Percentiles rank a stretch among this genome's conserved stretches.
Evolutionary conservation across 2,797 vertebrate genomes (phyloP).

Genomic region (Lagorchestes hirsutus): DNA sequence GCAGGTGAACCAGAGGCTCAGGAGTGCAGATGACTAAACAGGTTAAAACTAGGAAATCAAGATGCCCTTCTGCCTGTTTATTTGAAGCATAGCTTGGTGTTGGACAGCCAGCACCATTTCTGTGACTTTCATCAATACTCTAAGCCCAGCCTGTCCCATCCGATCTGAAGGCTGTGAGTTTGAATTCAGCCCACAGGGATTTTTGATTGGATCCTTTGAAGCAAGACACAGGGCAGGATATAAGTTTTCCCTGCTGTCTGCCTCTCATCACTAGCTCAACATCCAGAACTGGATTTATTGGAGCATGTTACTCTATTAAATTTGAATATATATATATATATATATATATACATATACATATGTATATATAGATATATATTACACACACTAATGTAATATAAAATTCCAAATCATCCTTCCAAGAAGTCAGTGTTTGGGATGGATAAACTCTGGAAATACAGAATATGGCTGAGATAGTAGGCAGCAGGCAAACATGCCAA

Average conservation of each 20-base stretch:
- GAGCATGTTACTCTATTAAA: not conserved
- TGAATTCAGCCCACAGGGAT: not conserved
- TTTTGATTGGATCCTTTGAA: not conserved
- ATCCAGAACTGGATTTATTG: conserved; percentile 40
- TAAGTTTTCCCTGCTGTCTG: conserved; percentile 41
- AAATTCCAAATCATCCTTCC: too few relatives aligned
- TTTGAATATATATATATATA: too few relatives aligned
- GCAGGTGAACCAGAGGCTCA: conserved; percentile 19
- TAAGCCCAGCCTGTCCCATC: not conserved
- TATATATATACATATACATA: too few relatives aligned
- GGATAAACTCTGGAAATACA: too few relatives aligned
- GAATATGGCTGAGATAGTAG: too few relatives aligned
- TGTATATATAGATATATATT: too few relatives aligned
- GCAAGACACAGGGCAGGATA: not conserved
- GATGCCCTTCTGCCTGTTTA: conserved; percentile 33
- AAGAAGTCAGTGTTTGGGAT: too few relatives aligned
- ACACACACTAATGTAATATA: too few relatives aligned
- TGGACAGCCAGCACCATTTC: not conserved
- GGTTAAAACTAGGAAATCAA: conserved; percentile 2
- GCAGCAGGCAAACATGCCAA: too few relatives aligned
- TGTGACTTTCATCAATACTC: conserved; percentile 6
- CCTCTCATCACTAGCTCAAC: conserved; percentile 54
- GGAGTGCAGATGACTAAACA: rapidly evolving
- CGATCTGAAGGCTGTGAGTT: not conserved
- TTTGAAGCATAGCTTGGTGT: not conserved